Base-by-base conservation (phyloP, 2,888 invertebrate genomes). In the Eristalis arbustorum region DNA sequence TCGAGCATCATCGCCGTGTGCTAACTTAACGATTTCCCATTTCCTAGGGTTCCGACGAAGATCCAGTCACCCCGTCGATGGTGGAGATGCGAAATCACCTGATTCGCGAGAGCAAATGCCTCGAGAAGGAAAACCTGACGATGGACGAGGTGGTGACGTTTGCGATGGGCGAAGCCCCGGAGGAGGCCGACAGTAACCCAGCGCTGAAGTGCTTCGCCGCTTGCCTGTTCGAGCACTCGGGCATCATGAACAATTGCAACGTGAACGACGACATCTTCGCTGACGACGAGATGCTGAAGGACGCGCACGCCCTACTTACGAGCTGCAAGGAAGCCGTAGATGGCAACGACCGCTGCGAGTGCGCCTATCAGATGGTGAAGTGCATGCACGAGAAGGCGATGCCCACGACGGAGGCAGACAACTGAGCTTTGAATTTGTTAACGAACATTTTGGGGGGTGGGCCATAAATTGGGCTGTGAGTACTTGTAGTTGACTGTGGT, bases 201-300 rank as follows among this genome's bases (percentile, higher is more conserved):
- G 77, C 77, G 13, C 23, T 83, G 3, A 83, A 73, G 37, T 83
- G 77, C 22, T 69, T 77, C 34, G n/a, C 63, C 13, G 72, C 83
- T 1, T 83, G 83, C 28, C 10, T 75, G 31, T 0, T 78, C 31
- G 64, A 73, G 25, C 34, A 57, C 8, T 22, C 13, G 0, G 34
- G 62, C 31, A 6, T 64, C 1, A 14, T 78, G 13, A 57, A 72
- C 5, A 62, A 67, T 2, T 83, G 83, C 37, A 11, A 11, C 6
- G 31, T 23, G 5, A 31, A n/a, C 31, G 4, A 34, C 3, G n/a
- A 69, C 6, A 5, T 31, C 0, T 11, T 56, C 11, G 61, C 10
- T 18, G 5, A 13, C 5, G 61, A 25, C 10, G 8, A n/a, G 10
- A 1, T 18, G n/a, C 18, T 49, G n/a, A 8, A 6, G 18, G 10